Evolutionary conservation across 2,888 invertebrate genomes (phyloP), one percentile per base, ranked within the genome.

Genomic region (Dastarcus helophoroides): DNA sequence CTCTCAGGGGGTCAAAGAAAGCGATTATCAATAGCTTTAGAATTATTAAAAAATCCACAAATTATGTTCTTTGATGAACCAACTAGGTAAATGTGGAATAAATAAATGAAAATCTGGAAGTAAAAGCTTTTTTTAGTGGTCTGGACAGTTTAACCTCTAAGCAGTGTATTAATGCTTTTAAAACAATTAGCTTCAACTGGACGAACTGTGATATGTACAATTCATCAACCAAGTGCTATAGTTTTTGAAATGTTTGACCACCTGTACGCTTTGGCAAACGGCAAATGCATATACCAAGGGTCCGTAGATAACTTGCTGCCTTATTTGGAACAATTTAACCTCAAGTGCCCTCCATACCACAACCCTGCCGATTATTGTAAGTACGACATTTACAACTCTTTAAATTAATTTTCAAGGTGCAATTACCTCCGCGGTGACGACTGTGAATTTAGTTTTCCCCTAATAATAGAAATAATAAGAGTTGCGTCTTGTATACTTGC

Each of bases 61-160:
- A 75, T 93, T 27, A 80, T 93, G 76, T 88, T 93, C 57, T 75
- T 94, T 42, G 93, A 94, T 57, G 93, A 94, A 64, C 93, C 93
- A 13, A 93, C 90, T 16, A 89, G 85, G 89, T 89, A 66, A 22
- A 22, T 22, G 23, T 22, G 23, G 23, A 22, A 22, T 22, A 22
- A 12, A 19, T 19, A 19, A 19, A 19, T 19, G 11, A 7, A 22
- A 22, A 4, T 7, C n/a, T 26, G 26, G 11, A 6, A n/a, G 6
- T 14, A 14, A 5, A 3, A 16, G n/a, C 6, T 8, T 14, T 31
- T 22, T 27, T 27, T 54, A 85, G 84, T 56, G 85, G 85, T 21
- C 58, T 86, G 44, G 86, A 86, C 58, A 80, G 79, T 53, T 75
- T 82, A 19, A 76, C 84, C 23, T 80, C 88, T 33, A 84, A 80